phyloP scores from a whole-genome alignment of 1,140 invertebrate genomes.

The Pectinophora gossypiella region DNA sequence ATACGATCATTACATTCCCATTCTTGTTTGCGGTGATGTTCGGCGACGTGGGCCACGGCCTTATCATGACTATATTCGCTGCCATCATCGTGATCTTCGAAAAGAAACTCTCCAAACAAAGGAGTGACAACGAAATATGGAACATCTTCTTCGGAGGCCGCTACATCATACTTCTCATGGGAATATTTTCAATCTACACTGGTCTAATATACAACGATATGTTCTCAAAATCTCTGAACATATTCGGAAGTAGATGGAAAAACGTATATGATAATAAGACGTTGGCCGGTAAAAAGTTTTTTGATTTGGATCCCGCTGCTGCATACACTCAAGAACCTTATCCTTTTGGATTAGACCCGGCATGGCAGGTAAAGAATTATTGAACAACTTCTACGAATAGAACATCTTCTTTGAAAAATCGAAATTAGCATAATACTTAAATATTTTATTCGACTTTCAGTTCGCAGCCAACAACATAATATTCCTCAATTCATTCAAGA shows the following conservation, averaged over 20 bases:
- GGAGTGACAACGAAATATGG: constrained; percentile 83
- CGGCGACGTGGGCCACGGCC: constrained; percentile 83
- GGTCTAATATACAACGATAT: constrained; percentile 91
- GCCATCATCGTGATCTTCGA: constrained; percentile 80
- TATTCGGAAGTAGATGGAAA: constrained; percentile 86
- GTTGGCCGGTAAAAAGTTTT: constrained; percentile 58
- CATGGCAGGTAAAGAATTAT: constrained; percentile 77
- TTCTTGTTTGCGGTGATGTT: constrained; percentile 88
- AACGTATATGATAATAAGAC: constrained; percentile 72
- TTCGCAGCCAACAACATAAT: constrained; percentile 92
- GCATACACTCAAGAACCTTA: constrained; percentile 77
- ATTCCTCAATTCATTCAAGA: constrained; percentile 96
- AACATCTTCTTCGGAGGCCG: constrained; percentile 89
- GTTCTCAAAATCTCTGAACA: constrained; percentile 88
- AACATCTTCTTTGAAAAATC: no score
- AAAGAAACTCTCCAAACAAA: constrained; percentile 69
- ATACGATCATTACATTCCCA: constrained; percentile 86
- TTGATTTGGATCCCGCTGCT: constrained; percentile 77
- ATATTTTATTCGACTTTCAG: constrained; percentile 75
- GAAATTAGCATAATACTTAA: neutral
- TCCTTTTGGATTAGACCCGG: constrained; percentile 88
- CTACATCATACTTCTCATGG: constrained; percentile 92
- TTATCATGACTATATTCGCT: constrained; percentile 79
- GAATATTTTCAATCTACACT: constrained; percentile 88
- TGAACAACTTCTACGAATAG: neutral